A percentile compares a stretch with the other conserved stretches of the same genome.
Evolutionary conservation across 2,797 vertebrate genomes (phyloP).

Genomic region (Schizopygopsis malacanthus): DNA sequence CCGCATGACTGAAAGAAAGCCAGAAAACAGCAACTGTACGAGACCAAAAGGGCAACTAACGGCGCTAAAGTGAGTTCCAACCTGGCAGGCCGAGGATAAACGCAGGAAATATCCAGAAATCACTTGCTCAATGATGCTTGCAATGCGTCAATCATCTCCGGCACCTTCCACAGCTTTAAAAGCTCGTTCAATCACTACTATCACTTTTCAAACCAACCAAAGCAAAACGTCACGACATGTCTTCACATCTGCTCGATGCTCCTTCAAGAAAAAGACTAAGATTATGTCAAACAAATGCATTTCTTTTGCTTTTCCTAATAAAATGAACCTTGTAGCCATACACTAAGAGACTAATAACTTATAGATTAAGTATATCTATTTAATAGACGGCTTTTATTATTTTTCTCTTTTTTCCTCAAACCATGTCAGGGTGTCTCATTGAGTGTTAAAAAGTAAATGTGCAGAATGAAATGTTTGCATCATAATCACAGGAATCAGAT

Average conservation of each 20-base stretch:
- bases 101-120: conserved; percentile 17
- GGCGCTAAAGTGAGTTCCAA: not conserved
- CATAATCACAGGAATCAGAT: not conserved
- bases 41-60: not conserved
- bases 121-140: conserved; percentile 12
- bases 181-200: conserved; percentile 7
- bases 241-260: not conserved
- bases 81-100: not conserved
- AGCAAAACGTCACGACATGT: not conserved
- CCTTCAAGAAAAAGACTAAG: not conserved
- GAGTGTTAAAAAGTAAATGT: not conserved
- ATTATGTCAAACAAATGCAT: not conserved
- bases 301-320: not conserved
- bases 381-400: not conserved
- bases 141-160: not conserved
- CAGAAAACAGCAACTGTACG: conserved; percentile 1
- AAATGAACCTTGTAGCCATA: not conserved
- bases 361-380: not conserved
- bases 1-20: conserved; percentile 6
- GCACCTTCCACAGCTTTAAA: not conserved
- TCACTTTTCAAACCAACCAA: not conserved
- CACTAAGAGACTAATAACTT: not conserved
- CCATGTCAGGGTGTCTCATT: not conserved
- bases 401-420: not conserved
- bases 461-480: not conserved